Evolutionary conservation across 2,113 vertebrate species (phyloP).

Genomic region (Forbesichthys papilliferus): DNA sequence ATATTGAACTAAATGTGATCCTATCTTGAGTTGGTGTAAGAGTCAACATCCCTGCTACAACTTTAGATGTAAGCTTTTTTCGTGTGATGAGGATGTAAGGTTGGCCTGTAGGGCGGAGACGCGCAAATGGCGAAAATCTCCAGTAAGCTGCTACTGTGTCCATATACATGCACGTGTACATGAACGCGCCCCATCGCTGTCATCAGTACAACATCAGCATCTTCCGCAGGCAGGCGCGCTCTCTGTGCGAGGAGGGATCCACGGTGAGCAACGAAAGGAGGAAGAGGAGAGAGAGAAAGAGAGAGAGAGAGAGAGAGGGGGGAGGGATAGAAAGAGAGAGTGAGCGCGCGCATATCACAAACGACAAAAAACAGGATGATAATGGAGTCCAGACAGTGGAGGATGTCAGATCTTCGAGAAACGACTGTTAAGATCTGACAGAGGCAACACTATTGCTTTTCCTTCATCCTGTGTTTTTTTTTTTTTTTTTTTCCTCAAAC

Average conservation of each 20-base stretch:
- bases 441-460: constrained; percentile 16
- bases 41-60: too few species aligned
- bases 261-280: constrained; percentile 29
- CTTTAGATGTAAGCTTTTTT: too few species aligned
- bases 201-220: constrained; percentile 73
- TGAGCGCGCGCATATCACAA: constrained; percentile 56
- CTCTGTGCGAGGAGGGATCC: background rate
- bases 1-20: too few species aligned
- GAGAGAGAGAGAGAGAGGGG: constrained; percentile 9
- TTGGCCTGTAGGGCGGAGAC: too few species aligned
- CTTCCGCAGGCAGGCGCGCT: constrained; percentile 42
- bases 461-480: background rate
- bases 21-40: too few species aligned
- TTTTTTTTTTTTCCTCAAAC: constrained; percentile 4
- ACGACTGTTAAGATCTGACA: constrained; percentile 67
- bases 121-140: too few species aligned
- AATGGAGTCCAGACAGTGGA: constrained; percentile 72
- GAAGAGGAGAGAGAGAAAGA: constrained; percentile 16
- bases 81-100: too few species aligned
- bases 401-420: constrained; percentile 56
- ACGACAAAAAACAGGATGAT: constrained; percentile 64
- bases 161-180: constrained; percentile 11
- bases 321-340: constrained; percentile 27
- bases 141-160: too few species aligned
- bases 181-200: constrained; percentile 57